These are phyloP conservation scores for Oligia latruncula DNA, from an alignment of 2,888 invertebrate species.

Conservation along the genomic window DNA sequence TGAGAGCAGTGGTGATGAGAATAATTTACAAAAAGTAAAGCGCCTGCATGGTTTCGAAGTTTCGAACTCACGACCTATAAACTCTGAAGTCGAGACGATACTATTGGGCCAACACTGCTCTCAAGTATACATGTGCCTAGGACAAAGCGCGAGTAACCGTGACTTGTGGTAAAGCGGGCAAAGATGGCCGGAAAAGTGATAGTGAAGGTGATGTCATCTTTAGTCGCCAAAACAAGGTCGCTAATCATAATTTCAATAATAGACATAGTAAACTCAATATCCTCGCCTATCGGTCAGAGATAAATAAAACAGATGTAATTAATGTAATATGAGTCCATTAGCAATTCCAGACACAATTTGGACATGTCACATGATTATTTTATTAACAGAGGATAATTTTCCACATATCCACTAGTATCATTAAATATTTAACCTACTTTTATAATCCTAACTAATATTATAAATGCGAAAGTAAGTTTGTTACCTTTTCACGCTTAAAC, in stretches of 20 bases:
- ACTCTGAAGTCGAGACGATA: too few relatives aligned
- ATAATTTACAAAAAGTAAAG: too few relatives aligned
- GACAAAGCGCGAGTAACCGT: constrained; percentile 1
- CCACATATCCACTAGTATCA: constrained; percentile 1
- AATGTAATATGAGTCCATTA: constrained; percentile 35
- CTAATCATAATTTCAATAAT: constrained; percentile 30
- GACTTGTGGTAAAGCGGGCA: not conserved
- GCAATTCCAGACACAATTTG: constrained; percentile 50
- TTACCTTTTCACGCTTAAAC: too few relatives aligned
- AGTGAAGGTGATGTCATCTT: not conserved
- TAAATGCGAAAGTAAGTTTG: too few relatives aligned
- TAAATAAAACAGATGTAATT: constrained; percentile 59
- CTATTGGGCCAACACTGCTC: too few relatives aligned
- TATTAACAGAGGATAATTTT: constrained; percentile 19
- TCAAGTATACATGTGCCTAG: not conserved
- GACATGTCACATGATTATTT: constrained; percentile 28
- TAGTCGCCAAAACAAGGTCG: constrained; percentile 19
- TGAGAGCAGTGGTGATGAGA: too few relatives aligned
- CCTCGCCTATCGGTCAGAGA: constrained; percentile 24
- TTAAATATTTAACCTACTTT: constrained; percentile 31
- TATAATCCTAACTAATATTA: too few relatives aligned
- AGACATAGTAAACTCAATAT: constrained; percentile 30
- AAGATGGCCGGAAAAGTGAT: constrained; percentile 5
- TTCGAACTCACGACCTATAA: too few relatives aligned
- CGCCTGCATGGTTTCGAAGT: too few relatives aligned